phyloP scores from a whole-genome alignment of 1,140 invertebrate species.

The Ruditapes philippinarum region DNA sequence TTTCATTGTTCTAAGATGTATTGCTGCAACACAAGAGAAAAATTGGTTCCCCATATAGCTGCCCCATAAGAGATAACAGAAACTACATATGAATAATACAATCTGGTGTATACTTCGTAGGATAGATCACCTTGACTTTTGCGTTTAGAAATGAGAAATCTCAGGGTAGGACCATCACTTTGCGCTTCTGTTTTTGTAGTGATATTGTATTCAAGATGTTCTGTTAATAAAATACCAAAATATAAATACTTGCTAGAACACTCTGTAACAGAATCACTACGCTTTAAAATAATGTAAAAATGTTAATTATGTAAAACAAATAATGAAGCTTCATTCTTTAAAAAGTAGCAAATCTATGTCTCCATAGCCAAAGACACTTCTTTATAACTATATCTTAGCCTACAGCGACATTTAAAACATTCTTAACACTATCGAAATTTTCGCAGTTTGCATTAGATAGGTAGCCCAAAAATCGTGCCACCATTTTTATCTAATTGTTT shows the following conservation, averaged over 20 bases:
- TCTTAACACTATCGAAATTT: too few species aligned
- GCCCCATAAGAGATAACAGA: not conserved
- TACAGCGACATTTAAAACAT: too few species aligned
- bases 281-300: too few species aligned
- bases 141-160: not conserved
- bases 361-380: too few species aligned
- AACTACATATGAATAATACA: not conserved
- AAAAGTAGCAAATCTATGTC: not conserved
- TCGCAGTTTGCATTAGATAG: too few species aligned
- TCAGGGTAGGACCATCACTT: too few species aligned
- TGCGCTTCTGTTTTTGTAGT: not conserved
- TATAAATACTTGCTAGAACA: too few species aligned
- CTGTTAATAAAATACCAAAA: not conserved
- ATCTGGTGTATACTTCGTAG: not conserved
- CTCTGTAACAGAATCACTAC: too few species aligned
- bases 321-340: too few species aligned
- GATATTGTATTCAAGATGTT: not conserved
- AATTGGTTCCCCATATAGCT: not conserved
- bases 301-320: not conserved
- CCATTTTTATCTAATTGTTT: not conserved
- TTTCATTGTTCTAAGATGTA: not conserved
- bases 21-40: not conserved
- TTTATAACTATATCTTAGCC: too few species aligned
- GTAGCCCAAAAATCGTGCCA: not conserved
- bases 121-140: not conserved